Evolutionary conservation across 2,888 invertebrate species (phyloP), one percentile per base, ranked within the genome.

Genomic region (Ganaspis brasiliensis): DNA sequence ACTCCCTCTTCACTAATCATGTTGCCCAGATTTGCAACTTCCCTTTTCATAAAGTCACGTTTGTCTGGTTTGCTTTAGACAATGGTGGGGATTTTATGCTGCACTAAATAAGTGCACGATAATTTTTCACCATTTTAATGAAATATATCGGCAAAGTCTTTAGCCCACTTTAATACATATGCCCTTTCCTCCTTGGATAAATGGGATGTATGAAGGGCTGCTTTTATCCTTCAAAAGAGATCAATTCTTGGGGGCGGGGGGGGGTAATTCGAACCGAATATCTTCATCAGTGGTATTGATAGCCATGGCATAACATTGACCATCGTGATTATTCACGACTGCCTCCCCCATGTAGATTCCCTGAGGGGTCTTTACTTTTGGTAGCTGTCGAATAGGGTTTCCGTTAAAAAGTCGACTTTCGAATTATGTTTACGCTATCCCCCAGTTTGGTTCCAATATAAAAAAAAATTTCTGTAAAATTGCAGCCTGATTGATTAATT

Each of bases 261-360:
- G n/a, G n/a, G n/a, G 2, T 0, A 56, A 9, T 6, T 52, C 24
- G 19, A 61, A 4, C n/a, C n/a, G n/a, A n/a, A n/a, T n/a, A n/a
- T n/a, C n/a, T n/a, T n/a, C n/a, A n/a, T n/a, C n/a, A n/a, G n/a
- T 26, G 19, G 75, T 75, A 10, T 73, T 73, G 5, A 73, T 40
- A 2, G 75, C 57, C 56, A 71, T 52, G 21, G 63, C 16, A 3
- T 61, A 21, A 8, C 61, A 61, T 2, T 21, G n/a, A 0, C 73
- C 49, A 1, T 73, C 3, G n/a, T 8, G 6, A 9, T 45, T 24
- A 0, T 19, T 61, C 4, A 61, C 59, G 6, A 61, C 0, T 1
- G 61, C 61, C 24, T 73, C 49, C 1, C 73, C 61, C 3, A 73
- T 0, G 3, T 59, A 73, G 2, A 73, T 1, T 10, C 73, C 73